These are phyloP conservation scores for Synchiropus splendidus DNA, from an alignment of 2,113 vertebrate species.

Conservation along the genomic window DNA sequence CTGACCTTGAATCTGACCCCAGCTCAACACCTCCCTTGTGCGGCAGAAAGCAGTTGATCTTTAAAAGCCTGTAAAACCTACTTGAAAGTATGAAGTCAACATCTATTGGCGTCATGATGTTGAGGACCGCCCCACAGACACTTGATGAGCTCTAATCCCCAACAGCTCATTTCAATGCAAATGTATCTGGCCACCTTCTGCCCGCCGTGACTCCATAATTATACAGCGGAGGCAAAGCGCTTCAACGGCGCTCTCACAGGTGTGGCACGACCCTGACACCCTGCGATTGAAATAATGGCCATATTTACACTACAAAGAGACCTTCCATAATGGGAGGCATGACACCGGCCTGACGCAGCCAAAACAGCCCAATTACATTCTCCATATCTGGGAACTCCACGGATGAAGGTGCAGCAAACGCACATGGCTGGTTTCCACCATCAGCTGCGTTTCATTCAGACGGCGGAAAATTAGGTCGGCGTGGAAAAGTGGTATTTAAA, in stretches of 20 bases:
- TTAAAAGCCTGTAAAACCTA: too few relatives aligned
- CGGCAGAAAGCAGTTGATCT: too few relatives aligned
- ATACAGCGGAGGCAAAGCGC: constrained; percentile 5
- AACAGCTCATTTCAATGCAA: too few relatives aligned
- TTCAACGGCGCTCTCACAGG: constrained; percentile 16
- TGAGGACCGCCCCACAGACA: too few relatives aligned
- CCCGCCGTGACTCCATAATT: background rate
- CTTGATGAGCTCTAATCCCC: too few relatives aligned
- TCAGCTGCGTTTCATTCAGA: constrained; percentile 1
- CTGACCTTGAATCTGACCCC: too few relatives aligned
- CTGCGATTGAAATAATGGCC: constrained; percentile 19
- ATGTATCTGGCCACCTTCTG: too few relatives aligned
- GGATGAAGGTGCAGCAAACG: background rate
- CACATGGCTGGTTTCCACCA: background rate
- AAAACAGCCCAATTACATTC: background rate
- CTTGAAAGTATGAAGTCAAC: too few relatives aligned
- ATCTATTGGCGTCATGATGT: too few relatives aligned
- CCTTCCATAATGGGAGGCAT: background rate
- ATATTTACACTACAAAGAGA: constrained; percentile 22
- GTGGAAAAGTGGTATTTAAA: background rate
- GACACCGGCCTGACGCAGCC: background rate
- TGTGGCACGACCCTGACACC: constrained; percentile 10
- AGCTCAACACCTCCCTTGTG: too few relatives aligned
- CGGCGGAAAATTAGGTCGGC: background rate
- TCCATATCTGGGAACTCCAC: background rate